Conservation (phyloP, 2,113 vertebrate genomes). For the Corythoichthys intestinalis region DNA sequence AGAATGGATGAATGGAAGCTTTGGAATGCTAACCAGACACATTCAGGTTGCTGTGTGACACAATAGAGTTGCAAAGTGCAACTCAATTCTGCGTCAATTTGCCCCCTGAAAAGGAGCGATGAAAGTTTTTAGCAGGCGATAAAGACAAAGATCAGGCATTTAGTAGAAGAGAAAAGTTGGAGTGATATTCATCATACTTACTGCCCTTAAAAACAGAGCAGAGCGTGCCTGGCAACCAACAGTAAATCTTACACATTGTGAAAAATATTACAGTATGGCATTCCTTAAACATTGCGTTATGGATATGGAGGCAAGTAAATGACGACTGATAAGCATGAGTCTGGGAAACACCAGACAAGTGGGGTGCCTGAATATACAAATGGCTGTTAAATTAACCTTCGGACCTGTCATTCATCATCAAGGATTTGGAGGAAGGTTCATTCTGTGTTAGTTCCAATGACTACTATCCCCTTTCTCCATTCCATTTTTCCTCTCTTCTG, state of each 20-base stretch:
- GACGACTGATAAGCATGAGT: slow-evolving; percentile 17
- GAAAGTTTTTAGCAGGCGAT: background rate
- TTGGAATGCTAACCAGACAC: too few relatives aligned
- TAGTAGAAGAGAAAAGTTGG: background rate
- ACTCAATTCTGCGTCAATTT: background rate
- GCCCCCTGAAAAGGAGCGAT: background rate
- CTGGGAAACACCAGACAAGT: slow-evolving; percentile 7
- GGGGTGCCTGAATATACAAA: slow-evolving; percentile 19
- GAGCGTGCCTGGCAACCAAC: slow-evolving; percentile 4
- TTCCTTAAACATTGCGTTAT: slow-evolving; percentile 14
- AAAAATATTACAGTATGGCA: slow-evolving; percentile 4
- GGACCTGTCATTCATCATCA: slow-evolving; percentile 9
- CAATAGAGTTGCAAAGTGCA: background rate
- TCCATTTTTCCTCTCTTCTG: background rate
- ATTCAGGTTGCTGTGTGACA: background rate
- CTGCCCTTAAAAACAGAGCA: slow-evolving; percentile 8
- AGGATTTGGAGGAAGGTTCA: background rate
- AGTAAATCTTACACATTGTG: background rate
- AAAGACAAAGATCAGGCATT: background rate
- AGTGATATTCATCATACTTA: background rate
- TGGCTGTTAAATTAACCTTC: slow-evolving; percentile 18
- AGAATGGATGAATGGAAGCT: too few relatives aligned
- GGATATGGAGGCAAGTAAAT: slow-evolving; percentile 17
- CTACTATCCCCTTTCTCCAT: background rate
- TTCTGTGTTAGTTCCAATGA: background rate